phyloP scores from a whole-genome alignment of 2,888 invertebrate species.

The Pterostichus madidus region DNA sequence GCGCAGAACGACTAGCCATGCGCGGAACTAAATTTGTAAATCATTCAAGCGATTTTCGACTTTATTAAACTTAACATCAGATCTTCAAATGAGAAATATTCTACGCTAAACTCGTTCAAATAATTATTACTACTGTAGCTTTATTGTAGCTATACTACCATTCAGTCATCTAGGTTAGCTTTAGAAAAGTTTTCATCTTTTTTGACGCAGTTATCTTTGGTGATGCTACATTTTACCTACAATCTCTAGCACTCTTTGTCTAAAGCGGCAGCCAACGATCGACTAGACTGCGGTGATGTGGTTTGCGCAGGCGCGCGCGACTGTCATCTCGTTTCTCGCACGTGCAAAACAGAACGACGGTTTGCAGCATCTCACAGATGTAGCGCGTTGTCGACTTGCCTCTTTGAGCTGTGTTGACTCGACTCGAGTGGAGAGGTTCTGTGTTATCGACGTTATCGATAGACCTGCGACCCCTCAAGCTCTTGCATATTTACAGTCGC shows the following conservation, averaged over 20 bases:
- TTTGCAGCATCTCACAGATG: slow-evolving; percentile 57
- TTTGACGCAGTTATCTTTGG: too few relatives aligned
- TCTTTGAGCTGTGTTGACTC: slow-evolving; percentile 28
- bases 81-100: too few relatives aligned
- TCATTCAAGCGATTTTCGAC: too few relatives aligned
- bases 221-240: too few relatives aligned
- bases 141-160: too few relatives aligned
- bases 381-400: slow-evolving; percentile 33
- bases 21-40: not conserved
- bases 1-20: slow-evolving; percentile 34
- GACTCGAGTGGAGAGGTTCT: slow-evolving; percentile 38
- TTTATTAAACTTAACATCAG: too few relatives aligned
- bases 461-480: slow-evolving; percentile 45
- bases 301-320: not conserved
- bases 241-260: too few relatives aligned
- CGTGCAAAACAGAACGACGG: slow-evolving; percentile 12
- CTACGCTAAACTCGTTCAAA: too few relatives aligned
- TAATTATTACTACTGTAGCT: too few relatives aligned
- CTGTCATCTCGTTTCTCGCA: slow-evolving; percentile 7
- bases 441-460: slow-evolving; percentile 59
- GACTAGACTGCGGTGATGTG: not conserved
- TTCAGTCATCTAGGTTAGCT: too few relatives aligned
- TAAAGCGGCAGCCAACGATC: not conserved
- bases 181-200: too few relatives aligned
- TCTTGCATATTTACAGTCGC: slow-evolving; percentile 52